Base-by-base conservation (phyloP, 2,888 invertebrate species). In the Heliconius ismenius region DNA sequence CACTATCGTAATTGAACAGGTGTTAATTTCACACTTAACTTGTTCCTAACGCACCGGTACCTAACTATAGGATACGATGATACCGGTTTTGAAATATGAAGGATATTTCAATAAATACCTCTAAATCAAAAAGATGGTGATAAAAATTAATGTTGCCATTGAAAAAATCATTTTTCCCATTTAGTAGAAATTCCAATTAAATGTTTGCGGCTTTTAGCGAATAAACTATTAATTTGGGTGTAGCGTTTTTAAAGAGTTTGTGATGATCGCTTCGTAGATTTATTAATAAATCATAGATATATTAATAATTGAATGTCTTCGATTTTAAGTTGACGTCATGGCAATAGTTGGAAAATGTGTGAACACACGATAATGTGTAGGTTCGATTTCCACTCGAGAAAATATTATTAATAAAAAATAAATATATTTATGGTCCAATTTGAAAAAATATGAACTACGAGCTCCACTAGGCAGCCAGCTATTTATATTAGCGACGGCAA, bases 11-110 rank as follows among this genome's bases (percentile, higher is more conserved):
- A 83, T 81, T 79, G 79, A 81, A 81, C 81, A 82, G 83, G 82
- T 83, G 82, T 83, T 84, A 83, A 85, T 85, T 84, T 84, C 83
- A 83, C 84, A 84, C 83, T 82, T 80, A 81, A 81, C 81, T 76
- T 76, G 81, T 81, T 82, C 78, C 69, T 73, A 74, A 78, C 78
- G 74, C 75, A 80, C 77, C 79, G 77, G 79, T 78, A 78, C 73
- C 74, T 80, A 80, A 80, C 74, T 74, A 80, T 80, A 78, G 78
- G 72, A 78, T 76, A 70, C 67, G 63, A 43, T 60, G 18, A 65
- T 72, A 80, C 79, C 76, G 78, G 78, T 78, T 77, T 62, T 74
- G 36, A 68, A 79, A 75, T 58, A 73, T 77, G 62, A 62, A 62
- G 62, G 62, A 74, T 75, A 49, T 65, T 72, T 70, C 32, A 49